Conservation (phyloP, 1,140 invertebrate species). For the Drosophila carrolli region DNA sequence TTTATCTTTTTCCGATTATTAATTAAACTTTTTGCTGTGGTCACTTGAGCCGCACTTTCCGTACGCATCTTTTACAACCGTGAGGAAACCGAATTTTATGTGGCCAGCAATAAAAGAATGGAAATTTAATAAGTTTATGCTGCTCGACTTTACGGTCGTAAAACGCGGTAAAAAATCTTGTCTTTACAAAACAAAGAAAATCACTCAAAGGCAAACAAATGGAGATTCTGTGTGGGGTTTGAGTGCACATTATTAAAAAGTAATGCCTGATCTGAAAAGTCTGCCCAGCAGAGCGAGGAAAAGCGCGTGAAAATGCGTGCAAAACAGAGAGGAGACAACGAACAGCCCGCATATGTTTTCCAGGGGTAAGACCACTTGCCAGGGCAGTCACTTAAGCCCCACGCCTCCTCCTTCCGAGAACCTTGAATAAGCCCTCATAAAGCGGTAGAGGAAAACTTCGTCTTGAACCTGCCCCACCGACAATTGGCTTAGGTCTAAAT, state of each 20-base stretch:
- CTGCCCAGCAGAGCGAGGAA: conserved; percentile 59
- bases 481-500: conserved; percentile 69
- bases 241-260: conserved; percentile 67
- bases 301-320: conserved; percentile 79
- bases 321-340: conserved; percentile 27
- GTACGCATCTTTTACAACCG: conserved; percentile 53
- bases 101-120: conserved; percentile 57
- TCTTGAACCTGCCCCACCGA: conserved; percentile 79
- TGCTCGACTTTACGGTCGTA: conserved; percentile 59
- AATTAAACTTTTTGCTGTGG: conserved; percentile 54
- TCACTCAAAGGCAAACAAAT: conserved; percentile 67
- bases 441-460: conserved; percentile 47
- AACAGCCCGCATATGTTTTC: conserved; percentile 60
- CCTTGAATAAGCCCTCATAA: conserved; percentile 54
- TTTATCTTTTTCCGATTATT: conserved; percentile 30
- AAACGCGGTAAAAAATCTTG: conserved; percentile 44
- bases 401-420: conserved; percentile 4
- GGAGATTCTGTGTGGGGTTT: conserved; percentile 5
- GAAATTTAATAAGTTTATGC: conserved; percentile 74
- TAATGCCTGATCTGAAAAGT: conserved; percentile 57
- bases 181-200: conserved; percentile 67
- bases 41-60: conserved; percentile 46
- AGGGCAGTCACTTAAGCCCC: conserved; percentile 40
- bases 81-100: conserved; percentile 60
- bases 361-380: conserved; percentile 21